Evolutionary conservation across 2,888 invertebrate genomes (phyloP), one percentile per base, ranked within the genome.

Genomic region (Pammene fasciana): DNA sequence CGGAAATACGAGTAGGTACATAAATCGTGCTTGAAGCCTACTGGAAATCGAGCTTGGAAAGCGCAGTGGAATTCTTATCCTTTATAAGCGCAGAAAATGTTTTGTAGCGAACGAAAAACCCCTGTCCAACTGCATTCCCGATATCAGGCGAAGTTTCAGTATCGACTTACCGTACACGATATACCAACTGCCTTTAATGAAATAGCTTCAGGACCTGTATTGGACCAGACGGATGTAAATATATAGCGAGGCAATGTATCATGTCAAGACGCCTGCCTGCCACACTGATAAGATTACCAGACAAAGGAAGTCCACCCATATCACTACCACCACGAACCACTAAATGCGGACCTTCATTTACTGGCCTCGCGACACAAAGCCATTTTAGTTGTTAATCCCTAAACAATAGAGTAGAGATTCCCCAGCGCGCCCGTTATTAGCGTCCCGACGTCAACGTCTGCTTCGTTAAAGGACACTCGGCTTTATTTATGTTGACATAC

Each of bases 261-360:
- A 91, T 88, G 92, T 86, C 90, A 87, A 87, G 87, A 82, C 85
- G 82, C 74, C 82, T 85, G 86, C 85, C 86, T 83, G 87, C 82
- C 84, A 80, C 79, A 76, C 86, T 87, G 92, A 92, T 92, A 91
- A 91, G 90, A 92, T 92, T 92, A 89, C 87, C 83, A 92, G 91
- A 92, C 92, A 92, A 92, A 92, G 92, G 90, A 89, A 91, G 90
- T 91, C 89, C 90, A 89, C 89, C 90, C 90, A 88, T 89, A 91
- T 91, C 90, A 90, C 87, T 88, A 89, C 87, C 87, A 84, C 86
- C 83, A 81, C 82, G 81, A 62, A 84, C 88, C 87, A 85, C 91
- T 90, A 90, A 90, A 90, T 86, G 86, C 83, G 83, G 87, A 81
- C 89, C 87, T 89, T 91, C 88, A 88, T 90, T 90, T 88, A 87